Conservation (phyloP, 2,888 invertebrate species). For the Chaitophorus viminalis region DNA sequence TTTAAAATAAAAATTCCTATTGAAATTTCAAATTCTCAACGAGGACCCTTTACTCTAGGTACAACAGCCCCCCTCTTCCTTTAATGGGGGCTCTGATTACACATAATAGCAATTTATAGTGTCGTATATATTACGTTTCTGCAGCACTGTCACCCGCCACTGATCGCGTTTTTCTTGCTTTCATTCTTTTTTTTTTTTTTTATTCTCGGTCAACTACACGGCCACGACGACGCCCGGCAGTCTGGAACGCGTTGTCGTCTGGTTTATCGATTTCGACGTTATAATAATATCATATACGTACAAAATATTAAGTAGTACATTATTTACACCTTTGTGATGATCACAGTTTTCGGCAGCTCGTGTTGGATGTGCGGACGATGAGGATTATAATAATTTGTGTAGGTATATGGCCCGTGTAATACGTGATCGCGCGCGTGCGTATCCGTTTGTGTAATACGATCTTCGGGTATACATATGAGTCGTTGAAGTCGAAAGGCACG, state of each 20-base stretch:
- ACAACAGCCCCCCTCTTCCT: too few relatives aligned
- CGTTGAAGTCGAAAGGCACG: constrained; percentile 26
- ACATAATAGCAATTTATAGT: too few relatives aligned
- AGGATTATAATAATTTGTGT: too few relatives aligned
- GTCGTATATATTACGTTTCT: neutral
- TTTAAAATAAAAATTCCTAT: too few relatives aligned
- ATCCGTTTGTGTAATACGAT: constrained; percentile 35
- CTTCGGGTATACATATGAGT: too few relatives aligned
- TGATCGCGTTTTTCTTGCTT: neutral
- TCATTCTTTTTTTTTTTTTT: too few relatives aligned
- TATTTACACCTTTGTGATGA: neutral
- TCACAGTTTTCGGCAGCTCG: neutral
- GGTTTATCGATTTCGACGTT: neutral
- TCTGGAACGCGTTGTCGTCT: neutral
- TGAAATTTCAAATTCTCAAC: too few relatives aligned
- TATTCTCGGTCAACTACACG: neutral
- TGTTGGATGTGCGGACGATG: neutral
- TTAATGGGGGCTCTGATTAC: too few relatives aligned
- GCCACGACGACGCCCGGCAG: neutral
- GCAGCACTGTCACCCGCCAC: neutral
- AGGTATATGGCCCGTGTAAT: neutral
- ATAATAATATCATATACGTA: neutral
- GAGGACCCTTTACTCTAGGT: too few relatives aligned
- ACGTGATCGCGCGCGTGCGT: neutral
- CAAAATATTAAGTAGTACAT: too few relatives aligned